Evolutionary conservation across 2,888 invertebrate genomes (phyloP), one percentile per base, ranked within the genome.

Genomic region (Sthenelais limicola): DNA sequence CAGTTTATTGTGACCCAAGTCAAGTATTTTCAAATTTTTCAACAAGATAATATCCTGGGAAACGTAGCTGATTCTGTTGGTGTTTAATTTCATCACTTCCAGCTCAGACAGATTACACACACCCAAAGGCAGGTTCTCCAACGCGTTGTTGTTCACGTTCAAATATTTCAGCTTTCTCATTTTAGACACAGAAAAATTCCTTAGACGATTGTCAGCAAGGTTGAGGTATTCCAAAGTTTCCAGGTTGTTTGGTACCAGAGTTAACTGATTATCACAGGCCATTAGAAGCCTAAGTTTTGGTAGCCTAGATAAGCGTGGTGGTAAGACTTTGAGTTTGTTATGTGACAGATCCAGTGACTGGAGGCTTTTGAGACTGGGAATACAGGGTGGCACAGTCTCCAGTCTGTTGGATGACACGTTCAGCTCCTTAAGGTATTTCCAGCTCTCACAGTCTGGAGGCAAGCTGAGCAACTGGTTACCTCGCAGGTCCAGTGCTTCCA

Each of bases 91-190:
- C 0, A 86, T 74, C 49, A 77, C 80, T 73, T 84, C 80, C 5
- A 87, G 74, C 18, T 79, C 75, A 2, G 73, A 32, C 32, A 83
- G 77, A 30, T 81, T 78, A 72, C 80, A 85, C 1, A 85, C 52
- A 7, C 86, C 86, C 32, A 78, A 76, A 0, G 87, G 87, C 21
- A 85, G 73, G 32, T 82, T 78, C 58, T 83, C 84, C 71, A 87
- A 78, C 9, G 77, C 71, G 77, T 87, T 87, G 52, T 77, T 73
- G 68, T 78, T 80, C 2, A 79, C 81, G 74, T 83, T 83, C 18
- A 87, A 75, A n/a, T 82, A 79, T 32, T 79, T 80, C 26, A 87
- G 78, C 0, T 75, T 71, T 51, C 78, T 78, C 81, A 85, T 83
- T 38, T 79, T 74, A 1, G 77, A 77, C 24, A 87, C 81, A 18